phyloP scores from a whole-genome alignment of 2,888 invertebrate species.

The Ophion ellenae region DNA sequence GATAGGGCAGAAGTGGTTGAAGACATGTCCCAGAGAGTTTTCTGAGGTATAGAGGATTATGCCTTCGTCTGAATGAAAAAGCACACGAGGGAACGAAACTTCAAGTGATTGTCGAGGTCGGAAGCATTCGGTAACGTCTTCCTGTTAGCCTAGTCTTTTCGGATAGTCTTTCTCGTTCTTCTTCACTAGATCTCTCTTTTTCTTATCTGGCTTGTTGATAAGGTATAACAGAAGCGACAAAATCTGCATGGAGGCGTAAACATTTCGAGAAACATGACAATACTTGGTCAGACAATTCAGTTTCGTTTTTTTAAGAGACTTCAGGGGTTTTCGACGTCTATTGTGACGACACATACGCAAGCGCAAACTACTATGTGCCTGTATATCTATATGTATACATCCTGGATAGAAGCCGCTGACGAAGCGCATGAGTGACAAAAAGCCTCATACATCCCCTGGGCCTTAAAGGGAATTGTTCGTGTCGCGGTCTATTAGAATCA shows the following conservation, averaged over 20 bases:
- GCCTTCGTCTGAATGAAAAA: constrained; percentile 12
- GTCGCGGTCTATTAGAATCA: constrained; percentile 43
- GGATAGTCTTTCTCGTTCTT: background rate
- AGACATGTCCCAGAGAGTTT: constrained; percentile 49
- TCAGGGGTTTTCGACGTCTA: too few species aligned
- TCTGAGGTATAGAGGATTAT: background rate
- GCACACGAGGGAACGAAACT: constrained; percentile 46
- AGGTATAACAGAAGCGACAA: background rate
- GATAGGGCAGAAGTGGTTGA: constrained; percentile 7
- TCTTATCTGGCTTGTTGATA: background rate
- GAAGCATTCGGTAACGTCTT: constrained; percentile 54
- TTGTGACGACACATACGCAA: too few species aligned
- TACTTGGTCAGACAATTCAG: too few species aligned
- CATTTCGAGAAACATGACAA: background rate
- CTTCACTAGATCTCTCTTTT: background rate
- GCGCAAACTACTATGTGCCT: too few species aligned
- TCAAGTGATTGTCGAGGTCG: constrained; percentile 34
- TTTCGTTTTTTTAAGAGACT: too few species aligned
- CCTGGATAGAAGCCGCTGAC: constrained; percentile 7
- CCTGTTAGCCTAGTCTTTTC: constrained; percentile 3
- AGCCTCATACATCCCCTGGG: constrained; percentile 22
- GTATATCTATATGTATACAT: background rate
- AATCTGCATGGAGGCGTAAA: background rate
- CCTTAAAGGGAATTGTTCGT: constrained; percentile 34
- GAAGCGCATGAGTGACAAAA: background rate